Base-by-base conservation (phyloP, 2,888 invertebrate species). In the Limenitis camilla region DNA sequence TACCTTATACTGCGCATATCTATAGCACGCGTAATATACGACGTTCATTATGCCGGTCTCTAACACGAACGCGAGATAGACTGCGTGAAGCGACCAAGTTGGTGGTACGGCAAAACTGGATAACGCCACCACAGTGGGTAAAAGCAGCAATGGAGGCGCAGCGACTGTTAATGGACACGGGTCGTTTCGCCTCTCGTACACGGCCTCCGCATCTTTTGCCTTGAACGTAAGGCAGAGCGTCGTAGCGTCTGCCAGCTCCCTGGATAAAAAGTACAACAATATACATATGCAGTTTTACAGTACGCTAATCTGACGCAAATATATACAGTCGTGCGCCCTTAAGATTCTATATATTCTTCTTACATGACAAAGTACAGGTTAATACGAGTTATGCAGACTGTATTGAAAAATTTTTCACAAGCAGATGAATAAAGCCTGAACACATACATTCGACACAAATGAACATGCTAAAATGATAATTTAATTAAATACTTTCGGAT, bases 201-300 rank as follows among this genome's bases (percentile, higher is more conserved):
- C 72, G 35, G 62, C 68, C 62, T 88, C 88, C 38, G 76, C 74
- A 7, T 73, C 78, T 49, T 61, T 55, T 7, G 72, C 70, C 61
- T 77, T 80, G 72, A 86, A 88, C 55, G 78, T 81, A 64, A 82
- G 71, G 68, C 82, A 84, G 5, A 80, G 56, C 39, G 77, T 84
- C 36, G 82, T 86, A 36, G 76, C 81, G 46, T 85, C 79, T 42
- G 79, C 83, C 56, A 88, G 64, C 59, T 88, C 86, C 71, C 88
- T 88, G 66, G 39, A 59, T 54, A 45, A 47, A 59, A 59, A 54
- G 40, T 41, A 41, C 40, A n/a, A n/a, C n/a, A n/a, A n/a, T n/a
- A n/a, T n/a, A n/a, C n/a, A n/a, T n/a, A n/a, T n/a, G n/a, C n/a
- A n/a, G n/a, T n/a, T n/a, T n/a, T n/a, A n/a, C n/a, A n/a, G n/a